These are phyloP conservation scores for Crypturellus undulatus DNA, from an alignment of 2,113 vertebrate species.

Conservation along the genomic window DNA sequence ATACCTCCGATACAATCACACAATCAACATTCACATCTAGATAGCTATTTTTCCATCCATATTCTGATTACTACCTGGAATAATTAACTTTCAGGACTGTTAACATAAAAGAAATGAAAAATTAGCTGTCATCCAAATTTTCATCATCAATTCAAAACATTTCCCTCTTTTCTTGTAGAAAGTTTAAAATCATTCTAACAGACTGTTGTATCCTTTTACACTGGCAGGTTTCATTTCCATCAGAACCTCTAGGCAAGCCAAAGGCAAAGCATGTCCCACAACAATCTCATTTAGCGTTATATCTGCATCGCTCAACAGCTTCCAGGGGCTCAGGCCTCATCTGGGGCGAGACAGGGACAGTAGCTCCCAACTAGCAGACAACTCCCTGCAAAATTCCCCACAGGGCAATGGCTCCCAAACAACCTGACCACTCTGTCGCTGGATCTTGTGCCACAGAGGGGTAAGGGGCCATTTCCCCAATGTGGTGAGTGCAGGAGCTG, in stretches of 20 bases:
- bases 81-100: not conserved
- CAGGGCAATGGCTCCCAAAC: not conserved
- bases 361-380: not conserved
- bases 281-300: not conserved
- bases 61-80: conserved; percentile 32
- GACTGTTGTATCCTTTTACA: not conserved
- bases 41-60: conserved; percentile 5
- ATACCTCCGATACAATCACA: conserved; percentile 27
- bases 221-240: not conserved
- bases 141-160: not conserved
- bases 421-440: not conserved
- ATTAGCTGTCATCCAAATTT: not conserved
- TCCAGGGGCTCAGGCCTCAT: not conserved
- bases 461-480: not conserved
- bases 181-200: not conserved
- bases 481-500: fast-evolving
- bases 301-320: conserved; percentile 1
- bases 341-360: not conserved
- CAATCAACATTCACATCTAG: conserved; percentile 30
- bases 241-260: not conserved
- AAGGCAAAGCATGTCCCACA: not conserved
- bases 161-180: not conserved
- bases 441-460: not conserved
- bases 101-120: not conserved
- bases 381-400: fast-evolving